Base-by-base conservation (phyloP, 1,140 invertebrate genomes). In the Drosophila sechellia region DNA sequence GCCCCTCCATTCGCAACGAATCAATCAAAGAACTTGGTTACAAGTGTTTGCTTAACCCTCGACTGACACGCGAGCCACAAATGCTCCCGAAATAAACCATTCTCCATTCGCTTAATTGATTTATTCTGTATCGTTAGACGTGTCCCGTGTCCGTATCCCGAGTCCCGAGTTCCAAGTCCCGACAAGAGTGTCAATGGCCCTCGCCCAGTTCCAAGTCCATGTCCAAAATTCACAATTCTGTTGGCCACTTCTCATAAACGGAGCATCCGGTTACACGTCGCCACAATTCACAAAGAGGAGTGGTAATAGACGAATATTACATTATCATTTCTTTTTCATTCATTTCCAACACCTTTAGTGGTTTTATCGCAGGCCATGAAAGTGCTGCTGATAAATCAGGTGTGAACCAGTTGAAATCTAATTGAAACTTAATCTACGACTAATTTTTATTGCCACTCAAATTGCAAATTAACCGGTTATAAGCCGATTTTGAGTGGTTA, bases 81-180 rank as follows among this genome's bases (percentile, higher is more conserved):
- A 66, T n/a, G 40, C 34, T 17, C 25, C 58, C 71, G 34, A 75
- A 75, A 77, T 68, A 68, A 77, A 77, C 27, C 61, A 68, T 39
- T 49, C 42, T 25, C 50, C 70, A 45, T 75, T 75, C 45, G 20
- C 63, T 60, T 77, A 77, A 77, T 76, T 77, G 74, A 77, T 77
- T 77, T 77, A 73, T 68, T 70, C 53, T 50, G 61, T 76, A 54
- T 59, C 61, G 69, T 54, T 52, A 35, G 57, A 61, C 11, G 37
- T 13, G 37, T 39, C 37, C 37, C 37, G 37, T 12, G 37, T 22
- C 20, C 17, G 17, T 0, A 17, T 37, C 13, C 1, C 46, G 15
- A n/a, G 70, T 35, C 12, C 17, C 20, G 48, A 13, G 25, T 39
- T 22, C 22, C 34, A 17, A 40, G 63, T 50, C 48, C 25, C 42